A percentile compares a stretch with the other conserved stretches of the same genome.
These are phyloP conservation scores for Trematocara marginatum DNA, from an alignment of 2,113 vertebrate genomes.

Conservation along the genomic window DNA sequence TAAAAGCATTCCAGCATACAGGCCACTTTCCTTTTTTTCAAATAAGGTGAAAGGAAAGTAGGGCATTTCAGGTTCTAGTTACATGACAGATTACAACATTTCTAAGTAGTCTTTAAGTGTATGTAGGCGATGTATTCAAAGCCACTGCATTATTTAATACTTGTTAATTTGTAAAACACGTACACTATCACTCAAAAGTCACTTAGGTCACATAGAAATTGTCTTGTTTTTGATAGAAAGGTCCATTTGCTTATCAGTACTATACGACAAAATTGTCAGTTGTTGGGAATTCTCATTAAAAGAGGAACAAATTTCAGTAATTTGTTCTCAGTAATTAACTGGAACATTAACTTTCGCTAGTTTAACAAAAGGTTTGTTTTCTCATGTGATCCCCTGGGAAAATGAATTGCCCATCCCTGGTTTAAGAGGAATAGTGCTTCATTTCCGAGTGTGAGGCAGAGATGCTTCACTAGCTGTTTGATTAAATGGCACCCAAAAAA, in stretches of 20 bases:
- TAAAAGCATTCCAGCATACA: conserved; percentile 12
- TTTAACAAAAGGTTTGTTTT: neutral
- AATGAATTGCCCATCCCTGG: neutral
- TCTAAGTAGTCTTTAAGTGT: neutral
- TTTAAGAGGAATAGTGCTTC: neutral
- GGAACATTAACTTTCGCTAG: neutral
- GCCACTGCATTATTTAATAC: neutral
- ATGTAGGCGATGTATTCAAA: neutral
- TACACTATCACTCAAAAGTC: neutral
- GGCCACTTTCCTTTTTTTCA: neutral
- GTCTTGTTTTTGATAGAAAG: neutral
- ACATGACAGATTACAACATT: neutral
- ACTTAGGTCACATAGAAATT: neutral
- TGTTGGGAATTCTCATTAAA: neutral
- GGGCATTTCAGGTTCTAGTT: neutral
- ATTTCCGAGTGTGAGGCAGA: neutral
- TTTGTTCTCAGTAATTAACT: neutral
- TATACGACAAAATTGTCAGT: neutral
- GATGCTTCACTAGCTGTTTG: neutral
- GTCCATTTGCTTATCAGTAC: neutral
- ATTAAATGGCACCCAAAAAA: neutral
- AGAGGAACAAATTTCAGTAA: neutral
- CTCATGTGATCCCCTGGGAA: neutral
- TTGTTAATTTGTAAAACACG: neutral
- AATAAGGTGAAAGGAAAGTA: neutral